Percentiles rank a stretch among this genome's conserved stretches.
phyloP scores from a whole-genome alignment of 2,888 invertebrate species.

The Pheosia tremula region DNA sequence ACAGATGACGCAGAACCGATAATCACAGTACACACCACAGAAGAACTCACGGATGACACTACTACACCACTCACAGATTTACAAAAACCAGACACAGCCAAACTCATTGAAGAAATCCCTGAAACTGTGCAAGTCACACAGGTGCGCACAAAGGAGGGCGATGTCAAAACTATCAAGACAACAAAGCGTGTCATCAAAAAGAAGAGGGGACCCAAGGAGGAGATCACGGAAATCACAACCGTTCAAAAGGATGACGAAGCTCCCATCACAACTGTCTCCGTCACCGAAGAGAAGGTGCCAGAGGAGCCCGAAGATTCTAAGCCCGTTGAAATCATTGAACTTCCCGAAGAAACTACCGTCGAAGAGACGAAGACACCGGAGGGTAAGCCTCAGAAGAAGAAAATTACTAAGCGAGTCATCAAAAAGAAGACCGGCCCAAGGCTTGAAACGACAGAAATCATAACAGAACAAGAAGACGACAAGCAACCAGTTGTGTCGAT shows the following conservation, averaged over 20 bases:
- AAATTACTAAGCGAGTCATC: slow-evolving; percentile 58
- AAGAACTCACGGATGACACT: slow-evolving; percentile 51
- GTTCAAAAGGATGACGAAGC: slow-evolving; percentile 64
- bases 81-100: slow-evolving; percentile 42
- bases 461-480: slow-evolving; percentile 51
- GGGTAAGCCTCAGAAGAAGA: slow-evolving; percentile 52
- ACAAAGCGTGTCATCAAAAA: slow-evolving; percentile 58
- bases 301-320: slow-evolving; percentile 30
- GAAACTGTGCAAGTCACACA: slow-evolving; percentile 22
- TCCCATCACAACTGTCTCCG: slow-evolving; percentile 49
- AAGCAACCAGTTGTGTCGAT: slow-evolving; percentile 52
- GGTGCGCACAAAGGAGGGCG: slow-evolving; percentile 53
- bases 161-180: slow-evolving; percentile 44
- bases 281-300: slow-evolving; percentile 34
- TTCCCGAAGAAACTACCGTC: slow-evolving; percentile 56
- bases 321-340: slow-evolving; percentile 46
- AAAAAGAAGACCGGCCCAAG: slow-evolving; percentile 64
- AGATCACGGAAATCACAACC: slow-evolving; percentile 71
- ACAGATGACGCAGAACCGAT: slow-evolving; percentile 47
- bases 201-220: slow-evolving; percentile 42
- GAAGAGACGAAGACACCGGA: slow-evolving; percentile 49
- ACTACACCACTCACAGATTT: slow-evolving; percentile 33
- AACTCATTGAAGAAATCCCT: slow-evolving; percentile 50
- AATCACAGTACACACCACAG: slow-evolving; percentile 35
- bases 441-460: slow-evolving; percentile 43